Evolutionary conservation across 1,140 invertebrate species (phyloP).

Genomic region (Drosophila yakuba): DNA sequence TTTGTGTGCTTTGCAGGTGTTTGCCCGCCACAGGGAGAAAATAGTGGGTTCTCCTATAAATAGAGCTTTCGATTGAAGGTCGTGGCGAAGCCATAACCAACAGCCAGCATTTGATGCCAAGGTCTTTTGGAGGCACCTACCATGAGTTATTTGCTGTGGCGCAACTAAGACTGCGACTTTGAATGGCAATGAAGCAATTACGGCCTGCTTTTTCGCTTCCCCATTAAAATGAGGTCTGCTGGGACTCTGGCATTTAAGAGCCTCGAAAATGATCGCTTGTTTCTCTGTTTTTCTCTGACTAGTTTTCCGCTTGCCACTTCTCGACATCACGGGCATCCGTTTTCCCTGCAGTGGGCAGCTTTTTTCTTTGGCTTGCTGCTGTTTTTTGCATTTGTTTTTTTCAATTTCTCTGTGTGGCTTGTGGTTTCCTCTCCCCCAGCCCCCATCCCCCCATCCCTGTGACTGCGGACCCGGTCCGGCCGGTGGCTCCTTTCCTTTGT

Average conservation of each 20-base stretch:
- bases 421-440: conserved; percentile 57
- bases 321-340: conserved; percentile 4
- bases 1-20: conserved; percentile 13
- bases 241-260: too few species aligned
- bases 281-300: conserved; percentile 6
- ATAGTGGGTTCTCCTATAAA: background rate
- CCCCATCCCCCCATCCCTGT: background rate
- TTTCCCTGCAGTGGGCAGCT: background rate
- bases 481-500: conserved; percentile 45
- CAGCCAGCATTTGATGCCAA: too few species aligned
- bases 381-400: conserved; percentile 36
- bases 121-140: too few species aligned
- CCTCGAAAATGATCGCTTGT: background rate
- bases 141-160: too few species aligned
- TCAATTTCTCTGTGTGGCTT: conserved; percentile 62
- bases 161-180: too few species aligned
- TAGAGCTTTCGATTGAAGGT: background rate
- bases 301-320: conserved; percentile 9
- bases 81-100: too few species aligned
- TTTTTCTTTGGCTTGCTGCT: background rate
- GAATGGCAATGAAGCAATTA: too few species aligned
- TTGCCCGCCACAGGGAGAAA: conserved; percentile 13
- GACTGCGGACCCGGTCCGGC: conserved; percentile 16
- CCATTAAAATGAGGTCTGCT: too few species aligned
- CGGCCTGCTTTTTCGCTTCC: too few species aligned